Conservation (phyloP, 2,113 vertebrate genomes). For the Pygoscelis antarcticus region DNA sequence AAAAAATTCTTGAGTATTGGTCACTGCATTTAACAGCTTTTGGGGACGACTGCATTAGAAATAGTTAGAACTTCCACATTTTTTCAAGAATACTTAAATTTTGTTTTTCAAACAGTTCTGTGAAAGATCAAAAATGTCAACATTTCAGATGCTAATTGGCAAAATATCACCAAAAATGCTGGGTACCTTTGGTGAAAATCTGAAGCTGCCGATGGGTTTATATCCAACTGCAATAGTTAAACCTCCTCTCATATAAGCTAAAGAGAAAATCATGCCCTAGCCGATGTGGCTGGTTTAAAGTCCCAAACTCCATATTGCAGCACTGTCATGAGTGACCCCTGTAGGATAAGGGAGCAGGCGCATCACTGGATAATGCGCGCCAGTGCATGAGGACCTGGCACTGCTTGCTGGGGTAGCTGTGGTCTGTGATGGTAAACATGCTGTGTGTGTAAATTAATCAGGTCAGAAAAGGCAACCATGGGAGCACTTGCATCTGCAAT, state of each 20-base stretch:
- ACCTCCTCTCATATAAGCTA: not conserved
- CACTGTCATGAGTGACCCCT: not conserved
- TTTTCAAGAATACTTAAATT: not conserved
- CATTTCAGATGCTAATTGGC: not conserved
- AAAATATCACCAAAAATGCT: not conserved
- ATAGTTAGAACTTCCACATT: not conserved
- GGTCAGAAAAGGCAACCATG: not conserved
- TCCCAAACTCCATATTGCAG: not conserved
- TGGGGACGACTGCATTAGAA: not conserved
- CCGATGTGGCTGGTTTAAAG: fast-evolving
- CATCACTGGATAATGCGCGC: fast-evolving
- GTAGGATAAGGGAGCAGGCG: not conserved
- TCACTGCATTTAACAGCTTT: not conserved
- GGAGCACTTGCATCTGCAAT: not conserved
- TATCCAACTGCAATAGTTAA: not conserved
- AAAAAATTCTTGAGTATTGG: not conserved
- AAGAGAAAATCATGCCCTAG: not conserved
- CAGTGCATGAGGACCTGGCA: not conserved
- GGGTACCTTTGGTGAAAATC: not conserved
- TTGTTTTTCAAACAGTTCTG: not conserved
- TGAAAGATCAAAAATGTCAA: not conserved
- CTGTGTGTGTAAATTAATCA: not conserved
- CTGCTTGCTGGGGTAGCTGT: not conserved
- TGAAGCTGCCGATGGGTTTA: not conserved
- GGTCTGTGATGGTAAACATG: not conserved